These are phyloP conservation scores for Diarsia brunnea DNA, from an alignment of 2,888 invertebrate genomes.

Conservation along the genomic window DNA sequence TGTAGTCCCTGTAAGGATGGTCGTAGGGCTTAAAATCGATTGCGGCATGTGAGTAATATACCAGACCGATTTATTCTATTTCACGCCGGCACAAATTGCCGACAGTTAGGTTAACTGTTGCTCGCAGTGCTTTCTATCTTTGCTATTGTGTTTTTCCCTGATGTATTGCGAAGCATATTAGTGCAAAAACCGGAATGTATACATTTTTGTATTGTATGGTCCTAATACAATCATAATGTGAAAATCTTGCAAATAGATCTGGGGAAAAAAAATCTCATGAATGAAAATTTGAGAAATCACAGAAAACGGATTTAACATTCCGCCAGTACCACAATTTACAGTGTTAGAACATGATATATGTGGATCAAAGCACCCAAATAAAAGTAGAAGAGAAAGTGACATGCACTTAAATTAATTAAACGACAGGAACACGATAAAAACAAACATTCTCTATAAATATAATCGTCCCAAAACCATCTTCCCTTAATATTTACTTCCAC, in stretches of 20 bases:
- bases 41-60: slow-evolving; percentile 59
- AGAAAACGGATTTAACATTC: no score
- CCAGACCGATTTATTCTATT: slow-evolving; percentile 83
- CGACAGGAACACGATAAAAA: not conserved
- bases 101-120: slow-evolving; percentile 87
- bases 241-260: not conserved
- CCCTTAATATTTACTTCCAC: no score
- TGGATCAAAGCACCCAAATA: not conserved
- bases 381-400: not conserved
- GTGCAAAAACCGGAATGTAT: slow-evolving; percentile 70
- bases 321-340: no score
- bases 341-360: no score
- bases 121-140: slow-evolving; percentile 83
- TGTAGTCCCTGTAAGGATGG: slow-evolving; percentile 24
- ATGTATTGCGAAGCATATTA: slow-evolving; percentile 81
- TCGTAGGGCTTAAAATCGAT: slow-evolving; percentile 50
- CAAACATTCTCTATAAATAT: not conserved
- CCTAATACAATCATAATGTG: slow-evolving; percentile 6
- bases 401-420: slow-evolving; percentile 1
- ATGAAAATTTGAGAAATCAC: not conserved
- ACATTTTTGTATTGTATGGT: slow-evolving; percentile 30
- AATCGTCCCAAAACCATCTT: no score
- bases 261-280: not conserved
- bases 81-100: slow-evolving; percentile 84
- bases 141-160: slow-evolving; percentile 80